Evolutionary conservation across 2,797 vertebrate species (phyloP).

Genomic region (Premnoplex brunnescens): DNA sequence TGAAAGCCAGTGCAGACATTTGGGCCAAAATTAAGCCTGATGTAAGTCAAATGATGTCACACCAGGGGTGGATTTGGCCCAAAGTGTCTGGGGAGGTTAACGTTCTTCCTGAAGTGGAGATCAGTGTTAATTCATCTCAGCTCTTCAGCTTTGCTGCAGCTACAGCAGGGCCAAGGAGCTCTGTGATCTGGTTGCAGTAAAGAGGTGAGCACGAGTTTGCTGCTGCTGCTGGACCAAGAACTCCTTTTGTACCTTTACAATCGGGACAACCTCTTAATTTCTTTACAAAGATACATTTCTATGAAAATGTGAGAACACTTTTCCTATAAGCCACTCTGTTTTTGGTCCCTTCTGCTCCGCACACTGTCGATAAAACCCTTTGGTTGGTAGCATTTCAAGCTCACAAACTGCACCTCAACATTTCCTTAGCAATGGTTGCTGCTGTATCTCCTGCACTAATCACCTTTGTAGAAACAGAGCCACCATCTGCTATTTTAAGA

Average conservation of each 20-base stretch:
- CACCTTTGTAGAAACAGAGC: background rate
- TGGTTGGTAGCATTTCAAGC: background rate
- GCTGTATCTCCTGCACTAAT: background rate
- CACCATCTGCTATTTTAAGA: background rate
- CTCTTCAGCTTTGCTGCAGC: background rate
- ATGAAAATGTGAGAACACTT: background rate
- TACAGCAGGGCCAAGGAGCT: background rate
- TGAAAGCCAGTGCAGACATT: background rate
- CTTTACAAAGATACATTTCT: background rate
- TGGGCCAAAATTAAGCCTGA: conserved; percentile 8
- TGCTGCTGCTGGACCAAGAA: background rate
- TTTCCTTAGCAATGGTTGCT: background rate
- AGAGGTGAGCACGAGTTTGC: background rate
- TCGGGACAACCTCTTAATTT: background rate
- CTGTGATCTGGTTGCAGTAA: background rate
- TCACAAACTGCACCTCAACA: background rate
- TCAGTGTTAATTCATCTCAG: background rate
- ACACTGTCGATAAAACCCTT: background rate
- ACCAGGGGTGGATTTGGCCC: background rate
- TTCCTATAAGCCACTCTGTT: background rate
- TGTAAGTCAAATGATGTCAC: background rate
- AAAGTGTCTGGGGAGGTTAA: background rate
- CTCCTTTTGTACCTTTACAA: background rate
- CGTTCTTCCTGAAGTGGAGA: background rate
- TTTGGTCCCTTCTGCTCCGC: background rate